Evolutionary conservation across 2,797 vertebrate species (phyloP).

Genomic region (Ctenopoma multispine): DNA sequence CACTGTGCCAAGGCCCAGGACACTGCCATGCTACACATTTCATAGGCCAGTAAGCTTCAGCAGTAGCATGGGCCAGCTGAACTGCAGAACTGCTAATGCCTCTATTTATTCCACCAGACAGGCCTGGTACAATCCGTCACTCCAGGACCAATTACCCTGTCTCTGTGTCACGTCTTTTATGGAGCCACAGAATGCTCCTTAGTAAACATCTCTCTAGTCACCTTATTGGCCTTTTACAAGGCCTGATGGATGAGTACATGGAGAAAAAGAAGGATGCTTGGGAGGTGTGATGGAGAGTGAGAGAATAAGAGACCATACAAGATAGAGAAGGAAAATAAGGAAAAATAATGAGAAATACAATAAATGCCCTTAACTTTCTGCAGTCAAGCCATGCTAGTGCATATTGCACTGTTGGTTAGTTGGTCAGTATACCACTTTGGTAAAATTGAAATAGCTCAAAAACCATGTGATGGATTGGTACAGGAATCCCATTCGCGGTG

Average conservation of each 20-base stretch:
- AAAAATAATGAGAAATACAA: neutral
- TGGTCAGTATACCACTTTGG: no score
- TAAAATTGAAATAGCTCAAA: no score
- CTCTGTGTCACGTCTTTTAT: constrained; percentile 49
- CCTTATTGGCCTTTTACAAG: constrained; percentile 39
- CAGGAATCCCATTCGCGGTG: no score
- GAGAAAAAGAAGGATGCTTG: neutral
- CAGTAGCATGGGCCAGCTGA: constrained; percentile 59
- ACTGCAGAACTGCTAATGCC: constrained; percentile 70
- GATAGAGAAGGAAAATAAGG: neutral
- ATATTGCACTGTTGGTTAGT: neutral
- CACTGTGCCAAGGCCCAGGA: constrained; percentile 59
- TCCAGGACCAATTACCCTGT: constrained; percentile 34
- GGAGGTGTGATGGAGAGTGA: neutral
- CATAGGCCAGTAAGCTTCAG: constrained; percentile 76
- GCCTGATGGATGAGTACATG: constrained; percentile 34
- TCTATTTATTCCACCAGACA: constrained; percentile 77
- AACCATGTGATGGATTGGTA: no score
- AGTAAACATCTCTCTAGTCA: constrained; percentile 58
- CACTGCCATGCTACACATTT: constrained; percentile 76
- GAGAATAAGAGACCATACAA: neutral
- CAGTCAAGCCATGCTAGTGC: neutral
- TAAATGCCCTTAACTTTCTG: neutral
- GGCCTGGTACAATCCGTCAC: constrained; percentile 61
- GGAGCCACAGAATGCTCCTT: constrained; percentile 46